phyloP scores from a whole-genome alignment of 2,797 vertebrate genomes.

The Oreochromis grahami region DNA sequence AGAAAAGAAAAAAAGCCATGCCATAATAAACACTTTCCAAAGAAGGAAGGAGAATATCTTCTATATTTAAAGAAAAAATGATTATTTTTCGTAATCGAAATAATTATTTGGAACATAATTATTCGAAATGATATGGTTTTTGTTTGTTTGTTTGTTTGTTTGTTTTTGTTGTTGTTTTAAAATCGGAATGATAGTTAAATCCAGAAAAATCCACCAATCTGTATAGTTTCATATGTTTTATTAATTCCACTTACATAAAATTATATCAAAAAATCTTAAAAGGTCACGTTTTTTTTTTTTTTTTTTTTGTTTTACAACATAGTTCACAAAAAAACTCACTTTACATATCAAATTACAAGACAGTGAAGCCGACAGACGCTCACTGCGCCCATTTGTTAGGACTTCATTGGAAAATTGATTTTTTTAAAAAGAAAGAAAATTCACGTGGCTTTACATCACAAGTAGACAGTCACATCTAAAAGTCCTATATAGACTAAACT shows the following conservation, averaged over 20 bases:
- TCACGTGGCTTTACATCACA: constrained; percentile 79
- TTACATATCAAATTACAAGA: constrained; percentile 68
- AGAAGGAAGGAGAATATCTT: neutral
- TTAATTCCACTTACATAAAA: constrained; percentile 84
- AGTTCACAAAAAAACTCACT: constrained; percentile 75
- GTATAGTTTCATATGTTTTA: constrained; percentile 68
- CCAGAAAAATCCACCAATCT: neutral
- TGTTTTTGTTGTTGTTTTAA: neutral
- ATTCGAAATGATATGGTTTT: neutral
- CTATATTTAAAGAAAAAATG: neutral
- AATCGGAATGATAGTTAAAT: neutral
- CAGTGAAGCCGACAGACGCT: constrained; percentile 56
- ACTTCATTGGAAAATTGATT: constrained; percentile 40
- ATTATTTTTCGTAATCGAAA: neutral
- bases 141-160: accelerated
- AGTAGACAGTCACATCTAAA: constrained; percentile 76
- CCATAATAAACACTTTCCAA: neutral
- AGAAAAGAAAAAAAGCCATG: neutral
- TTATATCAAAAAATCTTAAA: constrained; percentile 79
- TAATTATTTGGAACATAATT: neutral
- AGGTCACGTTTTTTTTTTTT: constrained; percentile 31
- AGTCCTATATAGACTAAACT: constrained; percentile 76
- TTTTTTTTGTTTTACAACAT: constrained; percentile 63
- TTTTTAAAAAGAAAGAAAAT: constrained; percentile 28
- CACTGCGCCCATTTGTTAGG: constrained; percentile 29